Evolutionary conservation across 1,140 invertebrate genomes (phyloP), one percentile per base, ranked within the genome.

Genomic region (Yoshiicerus persimilis): DNA sequence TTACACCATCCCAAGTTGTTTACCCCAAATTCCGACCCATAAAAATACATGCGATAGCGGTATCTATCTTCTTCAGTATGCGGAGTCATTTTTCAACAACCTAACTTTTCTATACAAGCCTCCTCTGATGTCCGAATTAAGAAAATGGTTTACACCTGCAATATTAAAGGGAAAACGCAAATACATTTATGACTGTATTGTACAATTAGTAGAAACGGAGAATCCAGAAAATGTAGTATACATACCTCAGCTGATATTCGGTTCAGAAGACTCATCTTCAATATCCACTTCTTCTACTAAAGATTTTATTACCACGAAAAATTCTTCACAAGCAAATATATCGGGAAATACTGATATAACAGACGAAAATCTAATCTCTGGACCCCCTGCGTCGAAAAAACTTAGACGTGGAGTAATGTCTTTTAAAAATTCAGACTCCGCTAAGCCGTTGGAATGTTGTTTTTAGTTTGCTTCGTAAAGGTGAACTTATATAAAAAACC

Each of bases 21-120:
- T 94, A 91, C 96, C 97, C n/a, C n/a, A n/a, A n/a, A n/a, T n/a
- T n/a, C 0, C 97, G 97, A 93, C 97, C 98, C 99, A 92, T 98
- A 99, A 93, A 97, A 99, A 99, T 94, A 98, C 96, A 92, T 97
- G 96, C 56, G 99, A 99, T 93, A 99, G 99, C 93, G 99, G 99
- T 4, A 93, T 99, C 8, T 99, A 97, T 93, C 93, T 99, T 62
- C 93, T 99, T 39, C 97, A 99, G 92, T 99, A 98, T 94, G 97
- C 97, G 5, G 98, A 99, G 93, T 96, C 95, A 87, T 99, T 99
- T 93, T 98, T 99, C 91, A 6, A 23, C 0, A 30, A 32, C 11
- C 90, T 89, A 6, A 87, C 89, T 20, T 10, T 16, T 16, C 30
- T 66, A 2, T 89, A 70, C 38, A 62, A 4, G 11, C 11, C 23